Evolutionary conservation across 2,888 invertebrate genomes (phyloP), one percentile per base, ranked within the genome.

Genomic region (Chymomyza caudatula): DNA sequence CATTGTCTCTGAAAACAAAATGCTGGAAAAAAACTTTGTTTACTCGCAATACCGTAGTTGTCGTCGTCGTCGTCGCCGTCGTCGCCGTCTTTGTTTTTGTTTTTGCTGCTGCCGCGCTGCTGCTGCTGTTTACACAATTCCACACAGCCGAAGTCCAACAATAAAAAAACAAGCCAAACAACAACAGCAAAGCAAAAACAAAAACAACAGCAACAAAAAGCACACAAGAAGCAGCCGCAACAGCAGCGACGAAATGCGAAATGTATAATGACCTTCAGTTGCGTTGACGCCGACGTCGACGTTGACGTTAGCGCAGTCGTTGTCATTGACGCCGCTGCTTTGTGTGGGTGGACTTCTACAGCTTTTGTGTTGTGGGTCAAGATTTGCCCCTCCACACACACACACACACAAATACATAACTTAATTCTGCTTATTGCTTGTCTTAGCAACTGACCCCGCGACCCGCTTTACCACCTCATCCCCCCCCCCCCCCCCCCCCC

Each of bases 211-310:
- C 59, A 73, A 71, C 63, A 63, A 22, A 60, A 64, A 64, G 60
- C 25, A 47, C 43, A 59, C 60, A 47, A 61, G 56, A 65, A 65
- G 54, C 51, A 69, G 54, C 58, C 55, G 15, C 43, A 61, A 59
- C 29, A 60, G 57, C 65, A 69, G 65, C 70, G 67, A 68, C 71
- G 63, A 74, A 76, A 72, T 69, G 64, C 72, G 65, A 77, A 73
- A 71, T 73, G 77, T 76, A 74, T 86, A 86, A 86, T 87, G 86
- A 86, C 86, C 86, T 86, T 86, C 86, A 86, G 86, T 71, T 74
- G 69, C 69, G 63, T 19, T 59, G 19, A 42, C 58, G 58, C 13
- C 15, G 43, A 43, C 60, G 60, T 29, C 60, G 69, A 59, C 87
- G 86, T 62, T 67, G 70, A 63, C 72, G 75, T 67, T 23, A 11